These are phyloP conservation scores for Cydia strobilella DNA, from an alignment of 1,140 invertebrate species.

Conservation along the genomic window DNA sequence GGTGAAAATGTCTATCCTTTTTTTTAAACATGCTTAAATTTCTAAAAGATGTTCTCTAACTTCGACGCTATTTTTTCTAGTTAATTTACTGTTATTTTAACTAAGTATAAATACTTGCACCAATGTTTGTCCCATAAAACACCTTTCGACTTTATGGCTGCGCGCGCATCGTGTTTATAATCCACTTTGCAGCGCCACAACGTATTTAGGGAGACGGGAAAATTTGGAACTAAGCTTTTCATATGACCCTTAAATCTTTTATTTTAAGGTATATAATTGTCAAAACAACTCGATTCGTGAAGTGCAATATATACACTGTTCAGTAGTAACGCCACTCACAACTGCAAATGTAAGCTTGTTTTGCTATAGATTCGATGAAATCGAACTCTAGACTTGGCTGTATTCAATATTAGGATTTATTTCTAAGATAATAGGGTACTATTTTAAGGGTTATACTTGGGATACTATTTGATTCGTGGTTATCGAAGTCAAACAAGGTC, in stretches of 20 bases:
- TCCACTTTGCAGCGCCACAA: constrained; percentile 55
- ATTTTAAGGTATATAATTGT: too few relatives aligned
- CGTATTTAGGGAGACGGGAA: not conserved
- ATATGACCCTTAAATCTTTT: not conserved
- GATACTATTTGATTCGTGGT: not conserved
- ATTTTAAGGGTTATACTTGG: not conserved
- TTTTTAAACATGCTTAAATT: too few relatives aligned
- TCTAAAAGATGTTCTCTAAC: too few relatives aligned
- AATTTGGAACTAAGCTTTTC: not conserved
- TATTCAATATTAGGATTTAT: not conserved
- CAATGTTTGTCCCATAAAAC: constrained; percentile 41
- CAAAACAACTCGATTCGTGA: not conserved
- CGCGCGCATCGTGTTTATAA: constrained; percentile 64
- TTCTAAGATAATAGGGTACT: not conserved
- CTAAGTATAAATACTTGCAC: constrained; percentile 29
- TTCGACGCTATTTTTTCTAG: too few relatives aligned
- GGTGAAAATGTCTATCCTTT: not conserved
- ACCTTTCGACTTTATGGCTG: constrained; percentile 45
- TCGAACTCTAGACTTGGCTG: not conserved
- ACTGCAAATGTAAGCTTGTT: constrained; percentile 2
- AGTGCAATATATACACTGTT: not conserved
- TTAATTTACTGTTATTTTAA: not conserved
- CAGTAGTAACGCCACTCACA: not conserved
- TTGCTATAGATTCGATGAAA: constrained; percentile 6
- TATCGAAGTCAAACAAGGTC: not conserved